A percentile compares a stretch with the other conserved stretches of the same genome.
phyloP scores from a whole-genome alignment of 92 coral and sea anemone species.

The Hydrozoanthus gracilis region DNA sequence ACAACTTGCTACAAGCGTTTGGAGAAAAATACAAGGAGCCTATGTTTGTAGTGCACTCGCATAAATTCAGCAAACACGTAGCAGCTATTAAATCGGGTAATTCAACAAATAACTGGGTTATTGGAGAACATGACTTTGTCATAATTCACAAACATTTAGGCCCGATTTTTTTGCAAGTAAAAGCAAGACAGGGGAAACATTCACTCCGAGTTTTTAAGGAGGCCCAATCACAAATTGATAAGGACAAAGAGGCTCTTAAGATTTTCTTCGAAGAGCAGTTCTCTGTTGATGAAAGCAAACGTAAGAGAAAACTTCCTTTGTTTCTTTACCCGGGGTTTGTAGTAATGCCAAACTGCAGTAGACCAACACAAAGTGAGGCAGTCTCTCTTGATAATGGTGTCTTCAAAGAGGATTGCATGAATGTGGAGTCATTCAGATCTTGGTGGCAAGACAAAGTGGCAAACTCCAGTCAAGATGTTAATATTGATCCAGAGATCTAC shows the following conservation, averaged over 20 bases:
- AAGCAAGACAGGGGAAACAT: slow-evolving; percentile 19
- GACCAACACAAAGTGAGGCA: neutral
- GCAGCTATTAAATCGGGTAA: neutral
- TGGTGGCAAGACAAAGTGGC: slow-evolving; percentile 56
- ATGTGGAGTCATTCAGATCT: slow-evolving; percentile 30
- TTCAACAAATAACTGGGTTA: slow-evolving; percentile 26
- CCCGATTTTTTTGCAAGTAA: slow-evolving; percentile 53
- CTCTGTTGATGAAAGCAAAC: neutral
- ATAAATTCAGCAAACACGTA: slow-evolving; percentile 3
- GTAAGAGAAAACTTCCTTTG: neutral
- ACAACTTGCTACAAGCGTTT: slow-evolving; percentile 35
- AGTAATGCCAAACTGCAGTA: slow-evolving; percentile 62
- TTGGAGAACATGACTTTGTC: slow-evolving; percentile 68
- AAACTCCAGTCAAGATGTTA: neutral
- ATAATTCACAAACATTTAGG: slow-evolving; percentile 57
- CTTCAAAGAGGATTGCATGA: slow-evolving; percentile 52
- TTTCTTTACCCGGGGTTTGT: slow-evolving; percentile 62
- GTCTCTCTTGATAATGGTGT: slow-evolving; percentile 18
- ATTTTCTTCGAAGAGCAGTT: neutral
- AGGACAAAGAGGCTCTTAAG: slow-evolving; percentile 11
- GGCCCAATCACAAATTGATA: slow-evolving; percentile 44
- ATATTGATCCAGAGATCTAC: slow-evolving; percentile 19
- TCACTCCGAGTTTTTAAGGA: neutral
- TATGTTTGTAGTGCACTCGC: slow-evolving; percentile 50
- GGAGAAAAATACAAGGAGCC: slow-evolving; percentile 37